A percentile compares a stretch with the other conserved stretches of the same genome.
Evolutionary conservation across 2,888 invertebrate species (phyloP).

Genomic region (Carcina quercana): DNA sequence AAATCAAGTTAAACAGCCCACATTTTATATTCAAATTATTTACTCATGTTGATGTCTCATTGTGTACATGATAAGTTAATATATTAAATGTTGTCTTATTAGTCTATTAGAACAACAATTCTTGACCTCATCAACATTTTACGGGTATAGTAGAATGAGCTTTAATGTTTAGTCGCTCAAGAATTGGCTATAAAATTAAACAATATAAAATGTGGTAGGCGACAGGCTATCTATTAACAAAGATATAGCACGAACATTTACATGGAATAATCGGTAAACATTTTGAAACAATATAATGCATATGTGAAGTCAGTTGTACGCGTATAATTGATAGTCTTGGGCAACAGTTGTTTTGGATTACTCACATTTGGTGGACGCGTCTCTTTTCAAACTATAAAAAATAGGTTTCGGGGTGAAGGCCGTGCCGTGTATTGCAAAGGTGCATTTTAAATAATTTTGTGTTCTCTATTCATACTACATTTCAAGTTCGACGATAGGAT

Average conservation of each 20-base stretch:
- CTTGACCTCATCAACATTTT: no score
- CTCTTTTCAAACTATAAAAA: slow-evolving; percentile 42
- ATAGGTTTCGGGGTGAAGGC: slow-evolving; percentile 58
- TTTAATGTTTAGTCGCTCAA: no score
- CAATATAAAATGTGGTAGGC: no score
- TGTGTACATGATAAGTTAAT: no score
- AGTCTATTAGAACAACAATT: no score
- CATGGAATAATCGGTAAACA: slow-evolving; percentile 13
- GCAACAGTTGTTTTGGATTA: slow-evolving; percentile 33
- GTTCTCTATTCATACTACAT: no score
- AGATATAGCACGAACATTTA: slow-evolving; percentile 29
- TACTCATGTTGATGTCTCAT: no score
- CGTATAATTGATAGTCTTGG: slow-evolving; percentile 30
- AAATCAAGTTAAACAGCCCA: slow-evolving; percentile 31
- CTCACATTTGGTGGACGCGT: slow-evolving; percentile 41
- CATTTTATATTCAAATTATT: slow-evolving; percentile 33
- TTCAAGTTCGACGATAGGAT: no score
- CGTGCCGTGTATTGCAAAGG: slow-evolving; percentile 23
- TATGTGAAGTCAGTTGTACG: slow-evolving; percentile 15
- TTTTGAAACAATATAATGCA: slow-evolving; percentile 18
- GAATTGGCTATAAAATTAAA: no score
- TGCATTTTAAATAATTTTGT: slow-evolving; percentile 15
- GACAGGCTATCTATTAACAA: no score
- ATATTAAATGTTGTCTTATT: no score
- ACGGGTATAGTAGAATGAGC: no score